Conservation (phyloP, 1,140 invertebrate species). For the Homalodisca vitripennis region DNA sequence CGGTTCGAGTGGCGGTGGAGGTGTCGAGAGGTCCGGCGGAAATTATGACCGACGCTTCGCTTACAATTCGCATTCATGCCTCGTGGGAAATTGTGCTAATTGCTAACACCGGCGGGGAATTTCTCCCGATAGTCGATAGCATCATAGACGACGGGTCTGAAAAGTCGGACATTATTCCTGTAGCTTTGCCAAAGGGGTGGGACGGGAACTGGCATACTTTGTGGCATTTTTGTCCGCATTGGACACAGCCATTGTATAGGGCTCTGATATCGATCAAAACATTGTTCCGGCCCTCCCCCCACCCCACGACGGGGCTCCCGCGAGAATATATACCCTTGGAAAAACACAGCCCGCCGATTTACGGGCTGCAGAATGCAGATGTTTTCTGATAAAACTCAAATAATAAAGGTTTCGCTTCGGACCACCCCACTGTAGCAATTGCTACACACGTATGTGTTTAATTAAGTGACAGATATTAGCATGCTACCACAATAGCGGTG, state of each 20-base stretch:
- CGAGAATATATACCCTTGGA: slow-evolving; percentile 16
- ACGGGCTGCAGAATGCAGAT: slow-evolving; percentile 7
- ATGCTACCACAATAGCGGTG: too few relatives aligned
- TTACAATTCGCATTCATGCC: not conserved
- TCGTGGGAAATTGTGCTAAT: too few relatives aligned
- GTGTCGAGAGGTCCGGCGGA: not conserved
- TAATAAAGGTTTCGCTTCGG: not conserved
- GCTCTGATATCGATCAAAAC: slow-evolving; percentile 11
- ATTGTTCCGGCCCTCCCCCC: not conserved
- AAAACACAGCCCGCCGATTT: not conserved
- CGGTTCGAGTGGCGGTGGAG: too few relatives aligned
- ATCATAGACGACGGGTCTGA: not conserved
- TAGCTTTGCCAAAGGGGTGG: not conserved
- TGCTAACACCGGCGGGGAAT: not conserved
- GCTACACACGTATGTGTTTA: not conserved
- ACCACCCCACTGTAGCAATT: not conserved
- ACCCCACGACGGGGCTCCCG: not conserved
- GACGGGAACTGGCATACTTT: too few relatives aligned
- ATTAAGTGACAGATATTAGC: not conserved
- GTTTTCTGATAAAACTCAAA: slow-evolving; percentile 15
- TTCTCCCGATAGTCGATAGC: not conserved
- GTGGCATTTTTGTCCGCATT: slow-evolving; percentile 14
- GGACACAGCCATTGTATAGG: slow-evolving; percentile 14
- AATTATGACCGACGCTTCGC: not conserved
- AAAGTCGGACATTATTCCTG: not conserved